Conservation (phyloP, 1,140 invertebrate species). For the Coelopa frigida region DNA sequence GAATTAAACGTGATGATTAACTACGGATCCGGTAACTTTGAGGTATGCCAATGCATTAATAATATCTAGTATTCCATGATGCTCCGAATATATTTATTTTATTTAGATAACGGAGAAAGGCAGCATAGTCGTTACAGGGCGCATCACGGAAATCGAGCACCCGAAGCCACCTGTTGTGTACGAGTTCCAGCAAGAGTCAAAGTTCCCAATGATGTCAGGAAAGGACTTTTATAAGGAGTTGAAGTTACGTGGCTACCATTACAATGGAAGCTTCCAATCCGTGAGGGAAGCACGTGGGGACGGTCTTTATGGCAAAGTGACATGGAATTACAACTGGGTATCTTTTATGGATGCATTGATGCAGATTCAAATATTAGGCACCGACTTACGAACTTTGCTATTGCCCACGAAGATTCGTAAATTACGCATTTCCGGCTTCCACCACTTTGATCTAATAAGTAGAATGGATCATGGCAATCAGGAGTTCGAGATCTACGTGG, state of each 20-base stretch:
- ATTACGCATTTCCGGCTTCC: conserved; percentile 67
- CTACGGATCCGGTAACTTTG: conserved; percentile 74
- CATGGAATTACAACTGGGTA: conserved; percentile 79
- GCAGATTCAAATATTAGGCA: conserved; percentile 72
- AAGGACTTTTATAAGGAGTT: conserved; percentile 91
- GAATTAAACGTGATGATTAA: conserved; percentile 77
- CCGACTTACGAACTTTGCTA: conserved; percentile 66
- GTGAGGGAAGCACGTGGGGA: conserved; percentile 39
- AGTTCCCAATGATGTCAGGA: conserved; percentile 48
- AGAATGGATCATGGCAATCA: conserved; percentile 38
- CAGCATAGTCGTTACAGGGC: conserved; percentile 69
- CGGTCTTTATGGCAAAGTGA: conserved; percentile 49
- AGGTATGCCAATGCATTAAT: no score
- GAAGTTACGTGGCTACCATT: conserved; percentile 84
- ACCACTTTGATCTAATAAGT: conserved; percentile 51
- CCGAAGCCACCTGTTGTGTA: conserved; percentile 45
- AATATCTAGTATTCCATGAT: no score
- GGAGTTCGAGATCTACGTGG: conserved; percentile 39
- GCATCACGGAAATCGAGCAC: conserved; percentile 51
- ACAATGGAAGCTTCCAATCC: conserved; percentile 46
- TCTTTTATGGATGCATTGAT: conserved; percentile 90
- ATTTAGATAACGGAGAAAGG: conserved; percentile 64
- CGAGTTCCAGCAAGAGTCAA: conserved; percentile 44
- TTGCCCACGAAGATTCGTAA: conserved; percentile 80
- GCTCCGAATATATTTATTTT: background rate